Conservation (phyloP, 2,113 vertebrate species). For the Oenanthe melanoleuca region DNA sequence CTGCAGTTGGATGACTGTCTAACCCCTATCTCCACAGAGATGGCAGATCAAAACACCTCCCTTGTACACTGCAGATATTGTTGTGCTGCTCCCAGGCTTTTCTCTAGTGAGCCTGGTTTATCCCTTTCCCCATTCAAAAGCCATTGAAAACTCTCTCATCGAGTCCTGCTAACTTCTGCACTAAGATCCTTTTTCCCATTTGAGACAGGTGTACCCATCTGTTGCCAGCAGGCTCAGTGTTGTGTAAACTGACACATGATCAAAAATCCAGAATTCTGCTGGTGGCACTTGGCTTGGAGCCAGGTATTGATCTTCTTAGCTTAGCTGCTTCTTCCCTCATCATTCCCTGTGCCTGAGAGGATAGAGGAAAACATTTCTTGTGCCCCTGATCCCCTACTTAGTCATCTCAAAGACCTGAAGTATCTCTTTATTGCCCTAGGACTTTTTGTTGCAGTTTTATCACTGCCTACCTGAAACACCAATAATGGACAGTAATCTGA, state of each 20-base stretch:
- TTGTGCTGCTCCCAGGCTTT: background rate
- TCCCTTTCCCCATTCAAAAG: background rate
- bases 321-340: background rate
- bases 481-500: background rate
- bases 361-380: background rate
- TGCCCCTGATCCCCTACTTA: background rate
- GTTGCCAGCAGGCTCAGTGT: background rate
- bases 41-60: background rate
- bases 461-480: background rate
- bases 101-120: background rate
- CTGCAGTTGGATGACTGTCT: background rate
- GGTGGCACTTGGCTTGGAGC: background rate
- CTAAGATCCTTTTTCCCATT: background rate
- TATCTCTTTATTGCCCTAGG: background rate
- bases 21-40: background rate
- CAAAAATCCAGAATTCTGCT: background rate
- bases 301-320: background rate
- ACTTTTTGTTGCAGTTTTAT: background rate
- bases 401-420: background rate
- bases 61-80: rapidly evolving
- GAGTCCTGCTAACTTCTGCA: background rate
- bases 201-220: background rate
- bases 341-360: background rate
- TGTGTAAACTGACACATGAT: background rate
- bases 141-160: background rate